Base-by-base conservation (phyloP, 2,797 vertebrate genomes). In the Lophius americanus region DNA sequence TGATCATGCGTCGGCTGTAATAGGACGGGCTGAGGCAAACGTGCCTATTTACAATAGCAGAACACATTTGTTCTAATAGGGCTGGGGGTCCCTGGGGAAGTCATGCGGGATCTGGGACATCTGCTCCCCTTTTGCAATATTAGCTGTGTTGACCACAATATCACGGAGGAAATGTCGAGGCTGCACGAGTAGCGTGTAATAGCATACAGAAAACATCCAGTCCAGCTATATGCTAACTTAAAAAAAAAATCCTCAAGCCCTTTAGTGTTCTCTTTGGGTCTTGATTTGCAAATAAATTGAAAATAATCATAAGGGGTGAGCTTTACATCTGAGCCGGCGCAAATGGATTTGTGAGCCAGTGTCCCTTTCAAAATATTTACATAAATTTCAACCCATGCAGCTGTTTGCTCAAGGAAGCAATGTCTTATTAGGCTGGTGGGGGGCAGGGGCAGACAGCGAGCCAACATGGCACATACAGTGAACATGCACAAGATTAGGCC, bases 1-100 rank as follows among this genome's bases (percentile, higher is more conserved):
- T 98, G 98, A 99, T 99, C 98, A 98, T 95, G 95, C 96, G 96
- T 98, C 97, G 95, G 94, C 94, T 94, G 96, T 98, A 99, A 99
- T 99, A 96, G 97, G 96, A 96, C 95, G 96, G 96, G 96, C 89
- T 95, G 95, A 94, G 94, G 95, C 96, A 95, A 97, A 97, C 95
- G 96, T 96, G 95, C 95, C 96, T 97, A 95, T 97, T 97, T 96
- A 97, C 96, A 98, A 98, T 97, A 98, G 96, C 95, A 95, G 95
- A 95, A 96, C 96, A 96, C 98, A 98, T 98, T 98, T 98, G 96
- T 98, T 97, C 96, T 98, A 98, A 98, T 98, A 96, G 97, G 96
- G 95, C 92, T 96, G 95, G 93, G 55, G 95, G 95, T 95, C 96
- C 96, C 95, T 89, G 60, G 95, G 97, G 97, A 96, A 89, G 91